A percentile compares a stretch with the other conserved stretches of the same genome.
Evolutionary conservation across 2,113 vertebrate species (phyloP).

Genomic region (Oxyura jamaicensis): DNA sequence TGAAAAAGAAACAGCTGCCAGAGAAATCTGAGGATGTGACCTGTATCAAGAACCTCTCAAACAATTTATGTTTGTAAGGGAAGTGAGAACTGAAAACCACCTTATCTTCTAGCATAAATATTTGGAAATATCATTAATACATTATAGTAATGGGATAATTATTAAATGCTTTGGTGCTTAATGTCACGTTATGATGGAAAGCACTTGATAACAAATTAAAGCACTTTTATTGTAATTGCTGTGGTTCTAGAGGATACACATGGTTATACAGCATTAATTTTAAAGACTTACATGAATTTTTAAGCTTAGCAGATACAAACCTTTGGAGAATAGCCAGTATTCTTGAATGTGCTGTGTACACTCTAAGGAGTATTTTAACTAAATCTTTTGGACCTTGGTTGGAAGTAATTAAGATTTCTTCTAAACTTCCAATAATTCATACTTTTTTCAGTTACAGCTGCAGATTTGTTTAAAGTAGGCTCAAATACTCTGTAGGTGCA

Average conservation of each 20-base stretch:
- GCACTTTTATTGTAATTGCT: constrained; percentile 55
- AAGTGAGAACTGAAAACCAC: constrained; percentile 34
- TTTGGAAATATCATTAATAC: constrained; percentile 48
- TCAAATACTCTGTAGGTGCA: not conserved
- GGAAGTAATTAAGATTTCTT: constrained; percentile 59
- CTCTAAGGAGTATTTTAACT: constrained; percentile 60
- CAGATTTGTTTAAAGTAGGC: constrained; percentile 45
- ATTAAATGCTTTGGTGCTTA: constrained; percentile 64
- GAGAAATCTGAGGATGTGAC: constrained; percentile 27
- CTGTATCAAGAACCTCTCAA: constrained; percentile 46
- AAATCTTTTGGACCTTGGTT: constrained; percentile 52
- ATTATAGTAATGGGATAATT: constrained; percentile 46
- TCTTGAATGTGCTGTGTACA: constrained; percentile 30
- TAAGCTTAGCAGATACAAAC: constrained; percentile 65
- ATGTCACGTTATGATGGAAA: constrained; percentile 52
- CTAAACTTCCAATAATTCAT: constrained; percentile 55
- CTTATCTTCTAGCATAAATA: constrained; percentile 12
- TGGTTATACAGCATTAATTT: constrained; percentile 58
- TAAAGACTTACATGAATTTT: constrained; percentile 63
- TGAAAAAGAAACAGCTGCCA: constrained; percentile 31
- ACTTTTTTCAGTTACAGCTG: not conserved
- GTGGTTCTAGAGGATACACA: constrained; percentile 50
- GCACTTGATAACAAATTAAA: constrained; percentile 60
- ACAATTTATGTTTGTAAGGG: constrained; percentile 1
- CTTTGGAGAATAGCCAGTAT: constrained; percentile 62